Conservation (phyloP, 2,888 invertebrate genomes). For the Mayetiola destructor region DNA sequence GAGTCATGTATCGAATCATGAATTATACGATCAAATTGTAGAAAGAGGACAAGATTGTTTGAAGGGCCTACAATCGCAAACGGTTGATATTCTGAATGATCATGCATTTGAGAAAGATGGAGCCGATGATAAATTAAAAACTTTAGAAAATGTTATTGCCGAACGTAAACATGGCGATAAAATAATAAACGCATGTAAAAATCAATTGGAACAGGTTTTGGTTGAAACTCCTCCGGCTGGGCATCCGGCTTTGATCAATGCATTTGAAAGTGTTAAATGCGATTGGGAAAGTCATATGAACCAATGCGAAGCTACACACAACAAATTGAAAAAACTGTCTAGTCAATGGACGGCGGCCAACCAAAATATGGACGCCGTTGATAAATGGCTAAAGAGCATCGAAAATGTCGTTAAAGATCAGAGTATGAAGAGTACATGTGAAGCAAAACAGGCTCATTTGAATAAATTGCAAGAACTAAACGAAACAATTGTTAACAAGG, state of each 20-base stretch:
- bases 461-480: constrained; percentile 59
- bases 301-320: constrained; percentile 54
- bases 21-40: constrained; percentile 62
- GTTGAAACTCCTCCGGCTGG: constrained; percentile 63
- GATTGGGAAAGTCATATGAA: constrained; percentile 62
- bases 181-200: constrained; percentile 52
- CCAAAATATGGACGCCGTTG: constrained; percentile 57
- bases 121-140: constrained; percentile 56
- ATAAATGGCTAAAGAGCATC: constrained; percentile 71
- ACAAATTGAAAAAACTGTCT: constrained; percentile 58
- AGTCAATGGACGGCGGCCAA: constrained; percentile 73
- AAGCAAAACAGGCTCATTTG: constrained; percentile 64
- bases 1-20: constrained; percentile 64
- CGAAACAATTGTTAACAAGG: constrained; percentile 52
- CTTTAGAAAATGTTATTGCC: constrained; percentile 59
- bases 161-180: constrained; percentile 61
- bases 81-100: constrained; percentile 53
- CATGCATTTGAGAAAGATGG: constrained; percentile 64
- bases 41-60: constrained; percentile 75
- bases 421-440: constrained; percentile 70
- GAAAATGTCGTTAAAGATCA: constrained; percentile 79
- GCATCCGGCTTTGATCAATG: constrained; percentile 55
- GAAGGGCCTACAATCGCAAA: constrained; percentile 62
- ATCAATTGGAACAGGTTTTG: constrained; percentile 55
- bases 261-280: constrained; percentile 56